Conservation (phyloP, 2,113 vertebrate species). For the Sula dactylatra region DNA sequence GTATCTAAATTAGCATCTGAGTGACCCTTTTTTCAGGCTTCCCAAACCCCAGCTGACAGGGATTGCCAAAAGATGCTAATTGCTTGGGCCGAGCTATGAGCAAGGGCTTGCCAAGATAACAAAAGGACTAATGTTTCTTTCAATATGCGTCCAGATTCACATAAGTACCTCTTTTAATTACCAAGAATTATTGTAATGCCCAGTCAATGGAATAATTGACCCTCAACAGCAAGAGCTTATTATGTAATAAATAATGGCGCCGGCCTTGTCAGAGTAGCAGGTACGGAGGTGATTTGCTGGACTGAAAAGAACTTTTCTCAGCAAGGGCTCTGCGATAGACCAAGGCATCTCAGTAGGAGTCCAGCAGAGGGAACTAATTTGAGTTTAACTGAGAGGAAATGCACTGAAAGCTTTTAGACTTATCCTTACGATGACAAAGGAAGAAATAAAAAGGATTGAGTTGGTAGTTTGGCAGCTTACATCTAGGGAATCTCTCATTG, state of each 20-base stretch:
- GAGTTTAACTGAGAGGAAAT: slow-evolving; percentile 67
- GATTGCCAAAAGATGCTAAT: slow-evolving; percentile 83
- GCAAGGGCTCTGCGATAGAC: slow-evolving; percentile 61
- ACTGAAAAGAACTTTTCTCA: slow-evolving; percentile 74
- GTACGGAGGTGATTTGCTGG: slow-evolving; percentile 60
- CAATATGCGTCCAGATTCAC: slow-evolving; percentile 76
- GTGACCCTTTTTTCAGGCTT: slow-evolving; percentile 72
- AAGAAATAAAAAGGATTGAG: slow-evolving; percentile 54
- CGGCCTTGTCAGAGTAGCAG: slow-evolving; percentile 70
- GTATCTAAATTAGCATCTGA: slow-evolving; percentile 89
- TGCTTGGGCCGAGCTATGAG: slow-evolving; percentile 75
- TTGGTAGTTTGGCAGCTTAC: slow-evolving; percentile 61
- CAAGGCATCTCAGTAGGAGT: slow-evolving; percentile 68
- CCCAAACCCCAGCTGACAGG: slow-evolving; percentile 76
- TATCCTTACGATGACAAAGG: slow-evolving; percentile 56
- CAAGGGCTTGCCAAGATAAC: slow-evolving; percentile 75
- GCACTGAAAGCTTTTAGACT: slow-evolving; percentile 58
- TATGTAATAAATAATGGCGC: slow-evolving; percentile 74
- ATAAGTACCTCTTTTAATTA: slow-evolving; percentile 83
- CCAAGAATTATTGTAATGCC: slow-evolving; percentile 80
- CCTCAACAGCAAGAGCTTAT: slow-evolving; percentile 73
- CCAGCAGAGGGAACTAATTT: slow-evolving; percentile 71
- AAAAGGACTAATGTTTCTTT: slow-evolving; percentile 84
- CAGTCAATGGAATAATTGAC: slow-evolving; percentile 81
- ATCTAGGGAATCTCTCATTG: neutral